Evolutionary conservation across 2,888 invertebrate genomes (phyloP), one percentile per base, ranked within the genome.

Genomic region (Amblyjoppa proteus): DNA sequence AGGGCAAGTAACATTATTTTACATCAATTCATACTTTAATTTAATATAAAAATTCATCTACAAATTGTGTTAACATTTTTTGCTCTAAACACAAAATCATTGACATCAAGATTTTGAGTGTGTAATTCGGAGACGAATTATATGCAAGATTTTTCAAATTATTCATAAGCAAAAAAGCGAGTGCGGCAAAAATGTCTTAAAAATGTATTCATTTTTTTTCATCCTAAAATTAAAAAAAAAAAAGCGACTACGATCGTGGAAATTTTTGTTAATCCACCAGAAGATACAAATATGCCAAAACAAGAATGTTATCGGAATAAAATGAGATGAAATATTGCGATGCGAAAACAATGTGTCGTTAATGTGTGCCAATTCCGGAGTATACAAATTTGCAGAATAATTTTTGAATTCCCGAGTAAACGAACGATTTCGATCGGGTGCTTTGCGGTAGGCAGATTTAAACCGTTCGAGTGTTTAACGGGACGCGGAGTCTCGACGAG

Each of bases 401-500:
- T 51, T 51, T 51, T 56, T 25, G 25, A 56, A 56, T 25, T 16
- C 5, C 25, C 25, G 25, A 1, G 25, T 56, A 5, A 56, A 56
- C 25, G 20, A 56, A 25, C 25, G 25, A 20, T 20, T 25, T 56
- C 73, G 41, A 41, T 58, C 56, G 69, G 56, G 4, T 45, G 34
- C 53, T 31, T 20, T n/a, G 38, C 11, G 53, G 6, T 13, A 64
- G 74, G 25, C 11, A 69, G 68, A 74, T 66, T 74, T 51, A 11
- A 61, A 74, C 68, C 51, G 45, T 28, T 51, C 45, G 34, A 73
- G 41, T 58, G 25, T 41, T 58, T 49, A 83, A 61, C 75, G 83
- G 79, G 83, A 74, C 83, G 70, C 69, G 69, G 51, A 16, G 83
- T 83, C 70, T 79, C 74, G 75, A 51, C 70, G 53, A 53, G 38